Conservation (phyloP, 2,113 vertebrate genomes). For the Pungitius pungitius region DNA sequence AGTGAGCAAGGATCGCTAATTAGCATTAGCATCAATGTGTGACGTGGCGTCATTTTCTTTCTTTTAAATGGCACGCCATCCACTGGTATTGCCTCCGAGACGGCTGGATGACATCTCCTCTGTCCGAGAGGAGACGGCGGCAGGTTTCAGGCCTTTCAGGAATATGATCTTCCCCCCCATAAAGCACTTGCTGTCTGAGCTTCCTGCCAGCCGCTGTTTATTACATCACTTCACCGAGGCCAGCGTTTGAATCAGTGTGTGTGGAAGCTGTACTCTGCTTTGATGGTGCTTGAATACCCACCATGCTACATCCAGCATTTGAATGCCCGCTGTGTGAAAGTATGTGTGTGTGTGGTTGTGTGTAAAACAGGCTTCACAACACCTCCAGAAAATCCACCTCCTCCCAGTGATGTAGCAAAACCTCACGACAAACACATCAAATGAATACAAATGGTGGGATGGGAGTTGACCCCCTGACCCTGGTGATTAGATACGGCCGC, state of each 20-base stretch:
- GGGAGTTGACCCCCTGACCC: conserved; percentile 56
- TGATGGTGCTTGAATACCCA: conserved; percentile 28
- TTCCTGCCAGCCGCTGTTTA: conserved; percentile 42
- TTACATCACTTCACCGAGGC: conserved; percentile 34
- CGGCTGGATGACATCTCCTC: no score
- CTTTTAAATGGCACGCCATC: no score
- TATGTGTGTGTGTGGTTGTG: not conserved
- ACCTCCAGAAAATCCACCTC: conserved; percentile 6
- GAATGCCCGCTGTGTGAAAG: not conserved
- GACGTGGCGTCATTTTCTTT: no score
- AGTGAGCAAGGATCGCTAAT: no score
- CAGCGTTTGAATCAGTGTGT: conserved; percentile 23
- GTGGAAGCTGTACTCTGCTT: conserved; percentile 7
- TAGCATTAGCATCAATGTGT: no score
- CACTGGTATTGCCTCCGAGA: no score
- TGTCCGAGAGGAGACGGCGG: conserved; percentile 54
- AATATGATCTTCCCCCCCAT: conserved; percentile 51
- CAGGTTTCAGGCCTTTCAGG: conserved; percentile 45
- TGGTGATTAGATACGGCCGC: conserved; percentile 68
- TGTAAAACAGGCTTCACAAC: not conserved
- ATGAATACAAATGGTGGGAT: conserved; percentile 62
- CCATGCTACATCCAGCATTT: conserved; percentile 1
- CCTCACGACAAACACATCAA: conserved; percentile 39
- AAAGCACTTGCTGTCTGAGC: conserved; percentile 43
- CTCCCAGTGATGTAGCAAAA: conserved; percentile 18